Evolutionary conservation across 2,113 vertebrate species (phyloP).

Genomic region (Azemiops feae): DNA sequence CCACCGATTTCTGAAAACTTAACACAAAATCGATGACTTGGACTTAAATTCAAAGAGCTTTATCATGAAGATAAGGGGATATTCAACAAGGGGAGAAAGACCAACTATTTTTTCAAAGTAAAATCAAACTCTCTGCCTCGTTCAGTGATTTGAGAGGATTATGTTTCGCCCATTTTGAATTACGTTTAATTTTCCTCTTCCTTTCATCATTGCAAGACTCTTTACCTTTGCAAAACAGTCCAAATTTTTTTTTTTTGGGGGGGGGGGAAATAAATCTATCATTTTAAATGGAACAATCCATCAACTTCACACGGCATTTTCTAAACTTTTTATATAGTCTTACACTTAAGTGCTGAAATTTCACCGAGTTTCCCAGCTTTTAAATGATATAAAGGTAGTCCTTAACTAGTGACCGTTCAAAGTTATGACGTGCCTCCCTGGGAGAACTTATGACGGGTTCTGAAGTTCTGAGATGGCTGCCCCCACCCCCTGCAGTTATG

Average conservation of each 20-base stretch:
- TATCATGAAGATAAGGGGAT: neutral
- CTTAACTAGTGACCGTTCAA: neutral
- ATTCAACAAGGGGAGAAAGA: neutral
- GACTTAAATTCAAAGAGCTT: slow-evolving; percentile 26
- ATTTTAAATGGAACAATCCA: neutral
- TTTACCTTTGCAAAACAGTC: rapidly evolving
- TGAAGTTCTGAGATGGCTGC: neutral
- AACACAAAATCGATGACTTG: slow-evolving; percentile 14
- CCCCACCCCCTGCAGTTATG: neutral
- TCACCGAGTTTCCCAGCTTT: neutral
- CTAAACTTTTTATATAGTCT: neutral
- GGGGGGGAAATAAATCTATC: neutral
- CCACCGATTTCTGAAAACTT: slow-evolving; percentile 21
- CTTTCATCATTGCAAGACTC: neutral
- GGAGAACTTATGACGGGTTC: neutral
- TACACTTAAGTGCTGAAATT: neutral
- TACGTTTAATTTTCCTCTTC: neutral
- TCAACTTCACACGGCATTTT: neutral
- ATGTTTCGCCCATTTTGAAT: neutral
- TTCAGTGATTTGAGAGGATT: neutral
- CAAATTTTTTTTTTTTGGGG: neutral
- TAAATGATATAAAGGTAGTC: neutral
- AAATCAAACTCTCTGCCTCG: neutral
- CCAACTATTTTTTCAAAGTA: neutral
- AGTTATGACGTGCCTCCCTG: neutral